Conservation (phyloP, 2,888 invertebrate species). For the Molanna angustata region DNA sequence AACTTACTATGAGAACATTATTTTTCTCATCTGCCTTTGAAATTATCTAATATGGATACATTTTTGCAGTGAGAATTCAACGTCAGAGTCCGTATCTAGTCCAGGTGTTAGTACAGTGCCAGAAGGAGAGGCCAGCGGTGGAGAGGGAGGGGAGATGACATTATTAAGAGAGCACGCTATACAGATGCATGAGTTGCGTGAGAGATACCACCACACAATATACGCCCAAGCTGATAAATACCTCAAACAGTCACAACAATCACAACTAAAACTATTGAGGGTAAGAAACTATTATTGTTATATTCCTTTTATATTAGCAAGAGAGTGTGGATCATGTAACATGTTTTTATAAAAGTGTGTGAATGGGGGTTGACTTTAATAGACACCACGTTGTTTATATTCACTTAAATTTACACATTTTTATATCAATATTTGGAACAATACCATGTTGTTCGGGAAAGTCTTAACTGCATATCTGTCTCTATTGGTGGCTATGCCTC, state of each 20-base stretch:
- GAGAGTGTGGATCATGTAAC: no score
- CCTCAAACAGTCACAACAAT: conserved; percentile 72
- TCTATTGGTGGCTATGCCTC: no score
- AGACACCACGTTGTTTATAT: no score
- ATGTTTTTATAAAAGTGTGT: no score
- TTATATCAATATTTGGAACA: no score
- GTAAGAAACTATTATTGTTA: conserved; percentile 42
- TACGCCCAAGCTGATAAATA: conserved; percentile 77
- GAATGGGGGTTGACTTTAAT: no score
- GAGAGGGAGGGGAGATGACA: conserved; percentile 39
- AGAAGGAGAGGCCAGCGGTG: conserved; percentile 34
- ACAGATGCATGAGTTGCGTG: conserved; percentile 72
- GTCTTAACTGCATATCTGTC: no score
- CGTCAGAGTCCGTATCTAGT: not conserved
- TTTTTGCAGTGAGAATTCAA: conserved; percentile 9
- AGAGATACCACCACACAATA: conserved; percentile 80
- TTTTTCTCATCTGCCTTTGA: no score
- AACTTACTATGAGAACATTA: no score
- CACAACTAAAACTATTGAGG: conserved; percentile 76
- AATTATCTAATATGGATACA: not conserved
- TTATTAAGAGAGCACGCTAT: conserved; percentile 65
- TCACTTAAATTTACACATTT: no score
- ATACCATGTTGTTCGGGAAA: no score
- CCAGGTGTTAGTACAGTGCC: conserved; percentile 49
- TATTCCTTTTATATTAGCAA: no score